Conservation (phyloP, 2,888 invertebrate species). For the Heliconius charithonia region DNA sequence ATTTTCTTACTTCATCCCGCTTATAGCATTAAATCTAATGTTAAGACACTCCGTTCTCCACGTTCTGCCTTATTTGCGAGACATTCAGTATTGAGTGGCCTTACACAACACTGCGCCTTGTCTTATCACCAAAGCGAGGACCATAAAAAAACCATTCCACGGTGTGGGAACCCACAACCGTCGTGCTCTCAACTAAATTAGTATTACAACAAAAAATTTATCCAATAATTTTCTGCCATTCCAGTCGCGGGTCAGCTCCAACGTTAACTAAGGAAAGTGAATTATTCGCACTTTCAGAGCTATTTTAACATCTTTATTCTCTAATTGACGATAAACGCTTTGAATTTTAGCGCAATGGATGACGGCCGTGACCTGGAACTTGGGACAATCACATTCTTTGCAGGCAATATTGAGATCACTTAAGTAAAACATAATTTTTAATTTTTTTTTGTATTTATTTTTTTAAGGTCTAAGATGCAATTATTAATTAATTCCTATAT, state of each 20-base stretch:
- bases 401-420: neutral
- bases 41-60: too few relatives aligned
- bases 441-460: neutral
- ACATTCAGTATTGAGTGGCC: too few relatives aligned
- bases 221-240: neutral
- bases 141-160: too few relatives aligned
- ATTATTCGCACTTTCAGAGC: slow-evolving; percentile 33
- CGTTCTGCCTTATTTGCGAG: too few relatives aligned
- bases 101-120: too few relatives aligned
- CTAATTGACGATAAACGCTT: slow-evolving; percentile 34
- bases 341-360: slow-evolving; percentile 28
- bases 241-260: neutral
- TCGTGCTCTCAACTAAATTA: neutral
- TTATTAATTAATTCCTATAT: neutral
- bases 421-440: neutral
- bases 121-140: too few relatives aligned
- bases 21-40: too few relatives aligned
- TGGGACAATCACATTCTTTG: neutral
- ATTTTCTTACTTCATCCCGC: too few relatives aligned
- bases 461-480: neutral
- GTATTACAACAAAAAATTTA: neutral
- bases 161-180: neutral
- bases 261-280: slow-evolving; percentile 23
- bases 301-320: slow-evolving; percentile 35
- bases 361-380: slow-evolving; percentile 23